Percentiles rank a stretch among this genome's conserved stretches.
These are phyloP conservation scores for Diorhabda carinulata DNA, from an alignment of 1,140 invertebrate genomes.

Conservation along the genomic window DNA sequence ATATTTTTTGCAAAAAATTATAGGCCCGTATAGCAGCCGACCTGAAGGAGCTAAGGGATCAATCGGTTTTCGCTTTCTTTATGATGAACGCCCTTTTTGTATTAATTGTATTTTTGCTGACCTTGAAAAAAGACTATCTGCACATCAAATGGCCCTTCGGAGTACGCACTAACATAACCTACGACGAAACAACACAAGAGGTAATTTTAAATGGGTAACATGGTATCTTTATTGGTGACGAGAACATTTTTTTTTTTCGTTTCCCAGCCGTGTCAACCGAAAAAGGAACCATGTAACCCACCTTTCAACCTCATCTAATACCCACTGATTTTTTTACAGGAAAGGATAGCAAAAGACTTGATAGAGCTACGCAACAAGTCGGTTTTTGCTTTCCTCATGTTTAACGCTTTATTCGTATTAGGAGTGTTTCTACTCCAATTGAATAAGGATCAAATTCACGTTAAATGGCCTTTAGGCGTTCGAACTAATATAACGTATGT, in stretches of 20 bases:
- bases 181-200: conserved; percentile 81
- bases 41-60: conserved; percentile 88
- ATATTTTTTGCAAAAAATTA: conserved; percentile 44
- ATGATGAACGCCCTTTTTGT: conserved; percentile 98
- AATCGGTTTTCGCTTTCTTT: conserved; percentile 93
- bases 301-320: conserved; percentile 32
- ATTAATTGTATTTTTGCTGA: conserved; percentile 94
- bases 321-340: conserved; percentile 61
- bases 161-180: conserved; percentile 90
- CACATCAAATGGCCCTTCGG: conserved; percentile 92
- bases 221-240: conserved; percentile 29
- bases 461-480: conserved; percentile 90
- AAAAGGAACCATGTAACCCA: conserved; percentile 38
- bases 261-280: conserved; percentile 16
- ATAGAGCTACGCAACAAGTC: conserved; percentile 93
- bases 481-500: conserved; percentile 92
- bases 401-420: conserved; percentile 98
- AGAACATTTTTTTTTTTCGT: neutral
- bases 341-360: conserved; percentile 80
- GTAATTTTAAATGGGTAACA: conserved; percentile 58
- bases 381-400: conserved; percentile 98
- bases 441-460: conserved; percentile 94
- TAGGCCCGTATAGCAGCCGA: conserved; percentile 86
- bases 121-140: conserved; percentile 91
- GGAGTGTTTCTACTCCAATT: conserved; percentile 97